These are phyloP conservation scores for Trididemnum nubilum DNA, from an alignment of 23 tunicate genomes.

Conservation along the genomic window DNA sequence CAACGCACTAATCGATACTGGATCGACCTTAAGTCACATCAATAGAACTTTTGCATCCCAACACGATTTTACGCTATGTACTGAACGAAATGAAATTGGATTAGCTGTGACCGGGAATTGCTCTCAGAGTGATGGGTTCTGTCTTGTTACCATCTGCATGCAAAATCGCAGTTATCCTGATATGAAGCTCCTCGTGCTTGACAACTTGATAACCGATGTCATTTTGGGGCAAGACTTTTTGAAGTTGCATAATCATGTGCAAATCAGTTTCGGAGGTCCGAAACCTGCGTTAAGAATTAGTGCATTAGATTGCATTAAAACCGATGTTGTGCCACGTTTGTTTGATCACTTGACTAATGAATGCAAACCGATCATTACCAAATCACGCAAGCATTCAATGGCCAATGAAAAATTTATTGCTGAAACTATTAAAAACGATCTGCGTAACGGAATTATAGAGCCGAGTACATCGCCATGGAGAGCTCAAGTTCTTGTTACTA, in stretches of 20 bases:
- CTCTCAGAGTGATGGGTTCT: neutral
- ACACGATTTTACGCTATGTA: neutral
- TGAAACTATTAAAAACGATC: neutral
- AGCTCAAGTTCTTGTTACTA: constrained; percentile 15
- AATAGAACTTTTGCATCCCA: neutral
- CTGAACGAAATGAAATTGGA: neutral
- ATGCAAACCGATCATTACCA: neutral
- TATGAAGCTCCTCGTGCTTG: neutral
- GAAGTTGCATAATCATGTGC: neutral
- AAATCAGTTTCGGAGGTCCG: constrained; percentile 1
- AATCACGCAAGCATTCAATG: neutral
- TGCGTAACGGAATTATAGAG: constrained; percentile 7
- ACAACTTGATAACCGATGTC: neutral
- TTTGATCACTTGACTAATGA: constrained; percentile 12
- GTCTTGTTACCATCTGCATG: neutral
- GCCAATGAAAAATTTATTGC: constrained; percentile 10
- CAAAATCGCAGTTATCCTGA: neutral
- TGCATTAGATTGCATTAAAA: neutral
- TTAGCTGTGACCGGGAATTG: neutral
- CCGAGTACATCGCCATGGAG: constrained; percentile 30
- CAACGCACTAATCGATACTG: neutral
- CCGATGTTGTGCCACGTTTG: neutral
- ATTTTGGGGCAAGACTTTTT: constrained; percentile 8
- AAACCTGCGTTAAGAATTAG: neutral
- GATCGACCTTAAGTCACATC: neutral